Evolutionary conservation across 2,113 vertebrate genomes (phyloP).

Genomic region (Anoura caudifer): DNA sequence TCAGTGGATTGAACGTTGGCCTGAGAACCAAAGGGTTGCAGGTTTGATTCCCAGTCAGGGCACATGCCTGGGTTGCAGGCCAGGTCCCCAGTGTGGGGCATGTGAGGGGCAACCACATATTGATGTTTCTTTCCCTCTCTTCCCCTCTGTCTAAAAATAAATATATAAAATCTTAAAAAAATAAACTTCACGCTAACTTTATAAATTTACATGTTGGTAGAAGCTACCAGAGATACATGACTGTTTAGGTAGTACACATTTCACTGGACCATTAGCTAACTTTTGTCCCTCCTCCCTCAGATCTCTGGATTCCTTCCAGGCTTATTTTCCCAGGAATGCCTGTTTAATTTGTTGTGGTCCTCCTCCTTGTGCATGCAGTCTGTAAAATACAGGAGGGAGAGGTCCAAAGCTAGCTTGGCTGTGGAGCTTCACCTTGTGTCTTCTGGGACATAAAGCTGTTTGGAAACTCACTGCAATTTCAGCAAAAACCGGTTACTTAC

Average conservation of each 20-base stretch:
- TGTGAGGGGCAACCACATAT: no score
- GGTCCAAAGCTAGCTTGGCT: not conserved
- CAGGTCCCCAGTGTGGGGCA: no score
- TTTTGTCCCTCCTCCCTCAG: not conserved
- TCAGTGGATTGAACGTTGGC: no score
- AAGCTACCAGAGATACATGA: not conserved
- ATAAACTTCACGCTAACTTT: conserved; percentile 10
- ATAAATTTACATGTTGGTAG: not conserved
- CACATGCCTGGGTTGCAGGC: no score
- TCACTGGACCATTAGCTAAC: conserved; percentile 18
- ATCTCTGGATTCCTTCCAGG: conserved; percentile 59
- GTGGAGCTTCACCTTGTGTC: not conserved
- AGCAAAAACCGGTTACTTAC: conserved; percentile 5
- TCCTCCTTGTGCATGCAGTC: conserved; percentile 17
- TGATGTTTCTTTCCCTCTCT: no score
- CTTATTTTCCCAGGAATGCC: conserved; percentile 60
- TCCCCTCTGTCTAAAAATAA: no score
- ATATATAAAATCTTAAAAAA: no score
- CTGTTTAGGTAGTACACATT: not conserved
- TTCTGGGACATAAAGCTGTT: conserved; percentile 35
- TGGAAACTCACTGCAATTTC: conserved; percentile 20
- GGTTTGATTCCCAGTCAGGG: no score
- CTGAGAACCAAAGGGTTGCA: no score
- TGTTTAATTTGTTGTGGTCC: conserved; percentile 56
- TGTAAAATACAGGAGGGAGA: conserved; percentile 32